Conservation (phyloP, 37 sponge, comb jelly and placozoan species). For the Ephydatia muelleri region DNA sequence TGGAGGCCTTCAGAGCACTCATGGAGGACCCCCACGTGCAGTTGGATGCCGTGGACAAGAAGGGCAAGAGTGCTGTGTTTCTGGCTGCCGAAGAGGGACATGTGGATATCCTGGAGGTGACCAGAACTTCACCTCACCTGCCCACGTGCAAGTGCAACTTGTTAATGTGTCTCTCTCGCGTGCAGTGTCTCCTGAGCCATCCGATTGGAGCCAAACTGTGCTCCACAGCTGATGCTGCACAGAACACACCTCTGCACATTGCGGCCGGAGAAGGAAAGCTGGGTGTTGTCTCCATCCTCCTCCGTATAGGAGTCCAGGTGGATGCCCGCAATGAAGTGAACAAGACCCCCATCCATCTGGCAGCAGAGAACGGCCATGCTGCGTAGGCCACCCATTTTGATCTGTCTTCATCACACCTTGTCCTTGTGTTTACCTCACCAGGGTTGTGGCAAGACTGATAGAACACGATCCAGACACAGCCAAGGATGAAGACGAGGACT, state of each 20-base stretch:
- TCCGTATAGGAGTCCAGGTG: neutral
- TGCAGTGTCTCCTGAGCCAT: conserved; percentile 16
- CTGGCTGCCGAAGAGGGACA: conserved; percentile 58
- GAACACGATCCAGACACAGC: conserved; percentile 24
- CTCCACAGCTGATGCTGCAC: conserved; percentile 45
- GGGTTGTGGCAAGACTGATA: conserved; percentile 38
- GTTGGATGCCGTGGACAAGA: conserved; percentile 53
- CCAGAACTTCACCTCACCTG: neutral
- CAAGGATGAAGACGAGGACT: conserved; percentile 88
- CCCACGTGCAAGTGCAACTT: neutral
- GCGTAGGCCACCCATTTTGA: conserved; percentile 38
- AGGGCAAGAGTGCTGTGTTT: conserved; percentile 58
- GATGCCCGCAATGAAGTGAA: conserved; percentile 82
- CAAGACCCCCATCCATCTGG: conserved; percentile 86
- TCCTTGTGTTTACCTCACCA: conserved; percentile 5
- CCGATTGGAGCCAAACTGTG: conserved; percentile 42
- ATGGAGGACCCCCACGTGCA: conserved; percentile 18
- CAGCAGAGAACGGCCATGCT: conserved; percentile 65
- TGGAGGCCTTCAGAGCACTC: conserved; percentile 43
- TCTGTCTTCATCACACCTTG: neutral
- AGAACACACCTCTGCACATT: conserved; percentile 83
- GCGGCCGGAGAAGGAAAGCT: conserved; percentile 74
- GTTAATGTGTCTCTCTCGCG: neutral
- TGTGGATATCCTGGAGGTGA: conserved; percentile 47
- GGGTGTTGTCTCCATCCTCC: conserved; percentile 44